Evolutionary conservation across 2,113 vertebrate genomes (phyloP).

Genomic region (Naja naja): DNA sequence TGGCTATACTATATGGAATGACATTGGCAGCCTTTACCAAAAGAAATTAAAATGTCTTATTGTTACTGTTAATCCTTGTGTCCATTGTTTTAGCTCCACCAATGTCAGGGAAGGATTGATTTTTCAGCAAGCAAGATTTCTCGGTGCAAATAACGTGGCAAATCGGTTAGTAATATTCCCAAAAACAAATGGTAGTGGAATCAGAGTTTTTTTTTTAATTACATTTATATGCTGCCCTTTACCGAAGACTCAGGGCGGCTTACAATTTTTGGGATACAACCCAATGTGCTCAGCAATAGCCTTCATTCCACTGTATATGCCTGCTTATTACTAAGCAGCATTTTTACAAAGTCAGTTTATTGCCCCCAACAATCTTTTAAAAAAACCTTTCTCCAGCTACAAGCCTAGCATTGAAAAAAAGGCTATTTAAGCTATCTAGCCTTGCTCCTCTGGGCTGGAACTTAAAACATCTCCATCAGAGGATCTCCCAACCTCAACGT

Average conservation of each 20-base stretch:
- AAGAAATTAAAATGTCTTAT: background rate
- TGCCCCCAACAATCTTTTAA: too few species aligned
- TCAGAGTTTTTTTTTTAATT: too few species aligned
- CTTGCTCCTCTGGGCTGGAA: background rate
- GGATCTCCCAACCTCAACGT: background rate
- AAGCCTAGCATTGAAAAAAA: background rate
- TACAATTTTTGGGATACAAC: too few species aligned
- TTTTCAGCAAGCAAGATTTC: background rate
- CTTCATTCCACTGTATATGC: too few species aligned
- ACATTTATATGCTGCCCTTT: too few species aligned
- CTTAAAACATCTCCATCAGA: background rate
- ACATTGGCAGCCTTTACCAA: slow-evolving; percentile 12
- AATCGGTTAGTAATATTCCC: background rate
- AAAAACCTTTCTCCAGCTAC: background rate
- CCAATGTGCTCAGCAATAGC: too few species aligned
- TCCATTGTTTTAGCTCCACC: background rate
- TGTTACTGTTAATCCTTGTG: background rate
- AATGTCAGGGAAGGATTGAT: background rate
- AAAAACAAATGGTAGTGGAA: background rate
- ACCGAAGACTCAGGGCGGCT: too few species aligned
- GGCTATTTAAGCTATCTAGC: background rate
- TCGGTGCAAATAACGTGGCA: background rate
- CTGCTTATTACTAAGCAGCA: too few species aligned
- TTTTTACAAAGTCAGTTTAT: too few species aligned
- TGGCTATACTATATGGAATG: background rate